Conservation (phyloP, 2,888 invertebrate genomes). For the Ennomos fuscantarius region DNA sequence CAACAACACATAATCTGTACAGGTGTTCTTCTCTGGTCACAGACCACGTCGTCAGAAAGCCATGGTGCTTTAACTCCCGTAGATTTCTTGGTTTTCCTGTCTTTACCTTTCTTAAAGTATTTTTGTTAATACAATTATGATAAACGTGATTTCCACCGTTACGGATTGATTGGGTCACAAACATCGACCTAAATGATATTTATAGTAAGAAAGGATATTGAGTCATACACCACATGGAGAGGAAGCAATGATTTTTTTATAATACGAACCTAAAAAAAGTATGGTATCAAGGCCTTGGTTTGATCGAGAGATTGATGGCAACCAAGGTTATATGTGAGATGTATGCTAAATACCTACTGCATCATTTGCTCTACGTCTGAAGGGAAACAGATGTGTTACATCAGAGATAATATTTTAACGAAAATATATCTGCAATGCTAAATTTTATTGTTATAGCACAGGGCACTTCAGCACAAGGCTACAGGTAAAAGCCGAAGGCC, state of each 20-base stretch:
- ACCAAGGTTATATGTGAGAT: slow-evolving; percentile 55
- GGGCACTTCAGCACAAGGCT: no score
- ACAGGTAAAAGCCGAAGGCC: no score
- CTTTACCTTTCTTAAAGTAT: no score
- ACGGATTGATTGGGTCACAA: no score
- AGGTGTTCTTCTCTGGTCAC: no score
- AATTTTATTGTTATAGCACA: slow-evolving; percentile 18
- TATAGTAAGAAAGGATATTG: slow-evolving; percentile 38
- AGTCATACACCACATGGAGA: slow-evolving; percentile 62
- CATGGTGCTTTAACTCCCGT: no score
- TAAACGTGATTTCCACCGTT: no score
- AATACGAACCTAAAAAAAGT: slow-evolving; percentile 61
- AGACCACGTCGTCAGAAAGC: no score
- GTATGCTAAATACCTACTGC: slow-evolving; percentile 54
- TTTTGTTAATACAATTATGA: no score
- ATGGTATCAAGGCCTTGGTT: slow-evolving; percentile 65
- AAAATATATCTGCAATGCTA: slow-evolving; percentile 22
- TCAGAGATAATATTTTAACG: slow-evolving; percentile 38
- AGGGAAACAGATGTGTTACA: slow-evolving; percentile 51
- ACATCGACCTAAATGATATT: slow-evolving; percentile 10
- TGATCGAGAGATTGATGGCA: slow-evolving; percentile 52
- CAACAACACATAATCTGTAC: neutral
- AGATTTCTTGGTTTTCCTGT: no score
- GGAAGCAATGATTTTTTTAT: slow-evolving; percentile 69
- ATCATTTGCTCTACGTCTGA: slow-evolving; percentile 44